Evolutionary conservation across 30 jellyfish, hydroid and myxozoan genomes (phyloP).

Genomic region (Cassiopea andromeda): DNA sequence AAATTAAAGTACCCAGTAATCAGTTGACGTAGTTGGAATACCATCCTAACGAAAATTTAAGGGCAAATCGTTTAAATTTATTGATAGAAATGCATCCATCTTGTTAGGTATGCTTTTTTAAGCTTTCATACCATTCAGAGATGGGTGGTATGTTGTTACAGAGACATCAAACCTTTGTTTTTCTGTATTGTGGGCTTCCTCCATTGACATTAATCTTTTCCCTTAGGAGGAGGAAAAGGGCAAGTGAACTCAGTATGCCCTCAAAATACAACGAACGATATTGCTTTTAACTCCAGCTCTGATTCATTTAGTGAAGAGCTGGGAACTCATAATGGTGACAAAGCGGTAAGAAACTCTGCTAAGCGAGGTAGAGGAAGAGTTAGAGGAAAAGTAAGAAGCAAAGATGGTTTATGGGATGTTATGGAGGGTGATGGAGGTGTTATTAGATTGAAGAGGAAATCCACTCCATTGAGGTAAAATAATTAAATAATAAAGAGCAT

Average conservation of each 20-base stretch:
- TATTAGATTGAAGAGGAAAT: conserved; percentile 26
- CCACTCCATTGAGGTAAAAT: conserved; percentile 22
- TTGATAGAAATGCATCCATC: no score
- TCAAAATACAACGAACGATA: background rate
- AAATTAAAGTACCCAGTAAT: no score
- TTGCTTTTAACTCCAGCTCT: background rate
- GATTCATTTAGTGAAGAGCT: background rate
- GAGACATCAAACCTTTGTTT: no score
- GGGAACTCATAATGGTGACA: background rate
- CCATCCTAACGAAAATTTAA: no score
- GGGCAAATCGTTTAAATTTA: no score
- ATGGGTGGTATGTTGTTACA: no score
- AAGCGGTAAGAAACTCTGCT: background rate
- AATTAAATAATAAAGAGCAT: background rate
- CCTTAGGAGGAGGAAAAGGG: no score
- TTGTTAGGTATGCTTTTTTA: no score
- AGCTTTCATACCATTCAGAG: no score
- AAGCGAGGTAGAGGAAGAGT: conserved; percentile 30
- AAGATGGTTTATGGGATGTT: conserved; percentile 45
- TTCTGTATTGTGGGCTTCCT: no score
- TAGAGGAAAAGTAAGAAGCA: conserved; percentile 18
- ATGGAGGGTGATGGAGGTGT: conserved; percentile 45
- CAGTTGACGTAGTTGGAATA: no score
- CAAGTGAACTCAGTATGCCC: background rate
- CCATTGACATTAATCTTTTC: no score